phyloP scores from a whole-genome alignment of 2,113 vertebrate species.

The Myotis davidii region DNA sequence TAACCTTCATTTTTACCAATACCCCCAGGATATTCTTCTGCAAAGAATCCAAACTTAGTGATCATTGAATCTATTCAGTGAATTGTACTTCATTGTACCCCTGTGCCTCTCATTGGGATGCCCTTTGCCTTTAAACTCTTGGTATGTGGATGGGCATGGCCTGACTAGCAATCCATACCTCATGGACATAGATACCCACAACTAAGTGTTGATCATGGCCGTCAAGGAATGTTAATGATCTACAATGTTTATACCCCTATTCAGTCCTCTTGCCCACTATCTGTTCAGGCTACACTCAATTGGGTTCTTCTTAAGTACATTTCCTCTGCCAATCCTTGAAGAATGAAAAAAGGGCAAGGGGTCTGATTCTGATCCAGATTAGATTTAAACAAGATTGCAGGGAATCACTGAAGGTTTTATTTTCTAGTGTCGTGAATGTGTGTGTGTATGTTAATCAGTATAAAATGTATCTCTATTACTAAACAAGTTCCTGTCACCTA shows the following conservation, averaged over 20 bases:
- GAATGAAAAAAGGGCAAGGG: background rate
- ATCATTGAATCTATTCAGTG: background rate
- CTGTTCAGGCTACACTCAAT: background rate
- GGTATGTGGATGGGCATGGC: background rate
- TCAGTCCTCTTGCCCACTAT: background rate
- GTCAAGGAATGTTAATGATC: background rate
- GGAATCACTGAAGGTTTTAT: background rate
- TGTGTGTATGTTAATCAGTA: background rate
- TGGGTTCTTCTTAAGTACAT: background rate
- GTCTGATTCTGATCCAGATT: background rate
- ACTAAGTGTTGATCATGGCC: background rate
- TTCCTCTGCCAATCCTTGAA: background rate
- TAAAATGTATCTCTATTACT: background rate
- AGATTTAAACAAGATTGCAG: background rate
- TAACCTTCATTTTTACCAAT: conserved; percentile 6
- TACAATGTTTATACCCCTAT: background rate
- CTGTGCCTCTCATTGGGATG: background rate
- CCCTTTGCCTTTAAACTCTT: background rate
- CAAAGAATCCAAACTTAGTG: background rate
- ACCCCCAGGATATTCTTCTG: background rate
- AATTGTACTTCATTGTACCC: background rate
- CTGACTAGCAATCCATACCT: background rate
- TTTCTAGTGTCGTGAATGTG: background rate
- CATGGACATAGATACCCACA: background rate
- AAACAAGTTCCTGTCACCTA: background rate